Evolutionary conservation across 2,888 invertebrate genomes (phyloP).

Genomic region (Ecdyonurus torrentis): DNA sequence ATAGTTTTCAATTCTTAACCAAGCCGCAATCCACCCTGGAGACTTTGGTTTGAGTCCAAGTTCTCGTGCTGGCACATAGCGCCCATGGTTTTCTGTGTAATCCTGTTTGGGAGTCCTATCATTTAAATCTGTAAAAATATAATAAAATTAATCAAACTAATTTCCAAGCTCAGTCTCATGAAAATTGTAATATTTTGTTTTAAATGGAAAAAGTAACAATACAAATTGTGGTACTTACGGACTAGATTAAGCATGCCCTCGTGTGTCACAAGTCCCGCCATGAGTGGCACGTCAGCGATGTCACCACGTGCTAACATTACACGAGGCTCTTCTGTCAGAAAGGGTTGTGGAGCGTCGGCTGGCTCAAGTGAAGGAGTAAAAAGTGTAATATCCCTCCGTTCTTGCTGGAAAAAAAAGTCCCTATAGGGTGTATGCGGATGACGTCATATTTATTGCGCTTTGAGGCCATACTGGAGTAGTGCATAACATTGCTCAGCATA

Average conservation of each 20-base stretch:
- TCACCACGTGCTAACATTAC: conserved; percentile 4
- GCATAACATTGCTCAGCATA: too few relatives aligned
- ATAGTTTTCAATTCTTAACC: not conserved
- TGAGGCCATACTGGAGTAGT: too few relatives aligned
- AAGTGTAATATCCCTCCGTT: not conserved
- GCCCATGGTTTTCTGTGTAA: not conserved
- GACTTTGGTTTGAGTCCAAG: not conserved
- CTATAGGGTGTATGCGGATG: too few relatives aligned
- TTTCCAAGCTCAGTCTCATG: too few relatives aligned
- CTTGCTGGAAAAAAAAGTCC: not conserved
- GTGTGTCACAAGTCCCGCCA: conserved; percentile 8
- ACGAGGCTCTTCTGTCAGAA: conserved; percentile 7
- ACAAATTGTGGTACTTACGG: not conserved
- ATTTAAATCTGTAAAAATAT: not conserved
- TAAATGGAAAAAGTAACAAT: not conserved
- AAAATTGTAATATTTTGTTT: too few relatives aligned
- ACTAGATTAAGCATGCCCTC: conserved; percentile 5
- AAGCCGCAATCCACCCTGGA: not conserved
- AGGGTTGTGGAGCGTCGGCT: conserved; percentile 7
- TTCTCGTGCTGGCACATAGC: not conserved
- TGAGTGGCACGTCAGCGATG: conserved; percentile 9
- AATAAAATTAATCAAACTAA: too few relatives aligned
- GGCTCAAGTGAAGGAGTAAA: conserved; percentile 7
- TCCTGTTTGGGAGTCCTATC: not conserved
- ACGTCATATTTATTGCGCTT: too few relatives aligned